These are phyloP conservation scores for Zosterops lateralis DNA, from an alignment of 2,113 vertebrate genomes.

Conservation along the genomic window DNA sequence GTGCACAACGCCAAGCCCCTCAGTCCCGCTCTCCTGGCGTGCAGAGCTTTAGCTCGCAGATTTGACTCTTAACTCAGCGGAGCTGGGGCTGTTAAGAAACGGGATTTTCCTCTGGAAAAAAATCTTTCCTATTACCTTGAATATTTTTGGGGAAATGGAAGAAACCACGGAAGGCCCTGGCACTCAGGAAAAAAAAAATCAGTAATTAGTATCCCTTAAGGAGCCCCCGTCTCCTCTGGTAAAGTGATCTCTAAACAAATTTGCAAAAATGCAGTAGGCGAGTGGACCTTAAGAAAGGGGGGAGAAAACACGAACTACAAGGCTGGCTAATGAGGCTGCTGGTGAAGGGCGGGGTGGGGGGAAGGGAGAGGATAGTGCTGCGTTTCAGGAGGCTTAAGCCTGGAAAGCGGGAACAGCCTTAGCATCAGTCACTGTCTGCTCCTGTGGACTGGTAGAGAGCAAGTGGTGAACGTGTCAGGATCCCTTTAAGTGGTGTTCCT, in stretches of 20 bases:
- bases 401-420: constrained; percentile 35
- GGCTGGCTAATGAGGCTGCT: constrained; percentile 54
- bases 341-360: neutral
- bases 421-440: neutral
- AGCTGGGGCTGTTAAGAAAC: neutral
- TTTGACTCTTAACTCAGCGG: neutral
- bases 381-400: constrained; percentile 30
- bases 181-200: constrained; percentile 8
- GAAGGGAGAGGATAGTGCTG: neutral
- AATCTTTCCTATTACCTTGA: neutral
- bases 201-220: constrained; percentile 38
- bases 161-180: neutral
- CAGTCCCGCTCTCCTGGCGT: neutral
- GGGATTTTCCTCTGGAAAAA: neutral
- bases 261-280: constrained; percentile 47
- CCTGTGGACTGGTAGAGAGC: neutral
- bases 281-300: constrained; percentile 58
- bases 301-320: constrained; percentile 47
- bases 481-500: neutral
- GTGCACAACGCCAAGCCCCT: neutral
- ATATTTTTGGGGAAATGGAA: neutral
- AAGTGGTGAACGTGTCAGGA: neutral
- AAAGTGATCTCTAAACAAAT: constrained; percentile 77
- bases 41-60: neutral
- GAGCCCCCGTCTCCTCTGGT: constrained; percentile 54